These are phyloP conservation scores for Ladona fulva DNA, from an alignment of 1,140 invertebrate species.

Conservation along the genomic window DNA sequence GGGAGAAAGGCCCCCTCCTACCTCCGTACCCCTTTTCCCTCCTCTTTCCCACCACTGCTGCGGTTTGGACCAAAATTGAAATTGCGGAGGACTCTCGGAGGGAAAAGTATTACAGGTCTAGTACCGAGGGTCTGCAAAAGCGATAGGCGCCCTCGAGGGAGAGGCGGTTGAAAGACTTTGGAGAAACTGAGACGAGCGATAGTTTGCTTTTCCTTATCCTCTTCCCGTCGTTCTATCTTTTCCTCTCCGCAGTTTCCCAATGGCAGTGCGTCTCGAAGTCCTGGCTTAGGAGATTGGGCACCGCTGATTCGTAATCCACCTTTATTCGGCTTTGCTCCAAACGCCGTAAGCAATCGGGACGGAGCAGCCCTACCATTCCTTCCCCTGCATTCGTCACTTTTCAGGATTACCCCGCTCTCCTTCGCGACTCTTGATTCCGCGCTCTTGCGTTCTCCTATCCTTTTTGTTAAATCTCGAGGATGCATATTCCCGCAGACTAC, in stretches of 20 bases:
- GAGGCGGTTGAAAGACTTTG: neutral
- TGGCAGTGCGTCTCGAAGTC: neutral
- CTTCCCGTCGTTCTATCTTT: neutral
- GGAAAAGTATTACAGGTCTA: neutral
- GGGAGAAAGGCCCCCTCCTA: neutral
- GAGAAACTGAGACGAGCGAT: neutral
- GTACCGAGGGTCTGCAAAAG: neutral
- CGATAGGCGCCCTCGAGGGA: neutral
- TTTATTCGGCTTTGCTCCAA: neutral
- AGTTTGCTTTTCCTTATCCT: neutral
- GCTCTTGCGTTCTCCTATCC: too few relatives aligned
- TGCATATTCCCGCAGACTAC: neutral
- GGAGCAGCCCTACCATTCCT: neutral
- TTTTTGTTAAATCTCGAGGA: too few relatives aligned
- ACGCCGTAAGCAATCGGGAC: neutral
- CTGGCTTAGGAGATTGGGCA: conserved; percentile 5
- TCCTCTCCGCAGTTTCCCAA: neutral
- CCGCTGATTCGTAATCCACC: conserved; percentile 1
- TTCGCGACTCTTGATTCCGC: too few relatives aligned
- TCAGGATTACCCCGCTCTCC: neutral
- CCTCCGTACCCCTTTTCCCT: neutral
- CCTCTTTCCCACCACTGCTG: neutral
- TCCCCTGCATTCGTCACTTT: neutral
- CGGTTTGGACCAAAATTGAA: conserved; percentile 4
- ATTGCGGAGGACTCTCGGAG: neutral